phyloP scores from a whole-genome alignment of 2,797 vertebrate species.

The Aulostomus chinensis region DNA sequence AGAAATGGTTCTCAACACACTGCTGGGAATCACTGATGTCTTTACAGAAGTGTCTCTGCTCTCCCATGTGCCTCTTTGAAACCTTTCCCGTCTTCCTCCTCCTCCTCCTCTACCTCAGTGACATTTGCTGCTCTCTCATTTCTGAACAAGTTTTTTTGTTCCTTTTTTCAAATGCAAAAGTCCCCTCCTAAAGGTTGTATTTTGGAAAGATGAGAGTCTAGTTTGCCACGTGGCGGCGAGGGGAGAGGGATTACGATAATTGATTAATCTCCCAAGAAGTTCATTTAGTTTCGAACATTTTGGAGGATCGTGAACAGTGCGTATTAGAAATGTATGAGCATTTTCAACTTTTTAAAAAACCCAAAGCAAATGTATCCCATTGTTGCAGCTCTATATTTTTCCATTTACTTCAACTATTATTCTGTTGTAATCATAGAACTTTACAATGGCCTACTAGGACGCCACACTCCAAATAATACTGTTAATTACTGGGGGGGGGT shows the following conservation, averaged over 20 bases:
- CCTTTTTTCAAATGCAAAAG: not conserved
- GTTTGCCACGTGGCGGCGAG: too few relatives aligned
- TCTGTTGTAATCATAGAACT: too few relatives aligned
- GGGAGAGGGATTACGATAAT: too few relatives aligned
- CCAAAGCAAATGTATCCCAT: too few relatives aligned
- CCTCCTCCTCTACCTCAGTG: slow-evolving; percentile 1
- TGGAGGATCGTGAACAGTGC: too few relatives aligned
- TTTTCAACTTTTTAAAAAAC: too few relatives aligned
- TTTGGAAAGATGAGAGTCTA: too few relatives aligned
- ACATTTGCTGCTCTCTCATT: slow-evolving; percentile 1
- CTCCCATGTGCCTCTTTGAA: slow-evolving; percentile 25
- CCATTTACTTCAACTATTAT: too few relatives aligned
- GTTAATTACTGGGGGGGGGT: slow-evolving; percentile 25
- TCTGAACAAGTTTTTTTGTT: slow-evolving; percentile 1
- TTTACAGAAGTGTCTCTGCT: slow-evolving; percentile 39
- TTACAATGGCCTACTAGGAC: slow-evolving; percentile 39
- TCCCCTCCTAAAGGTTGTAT: not conserved
- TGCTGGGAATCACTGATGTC: slow-evolving; percentile 60
- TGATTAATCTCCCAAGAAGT: too few relatives aligned
- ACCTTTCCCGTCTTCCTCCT: not conserved
- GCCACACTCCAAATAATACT: slow-evolving; percentile 21
- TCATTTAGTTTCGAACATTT: too few relatives aligned
- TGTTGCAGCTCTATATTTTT: too few relatives aligned
- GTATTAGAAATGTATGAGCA: too few relatives aligned
- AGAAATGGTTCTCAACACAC: slow-evolving; percentile 34